Base-by-base conservation (phyloP, 2,888 invertebrate species). In the Xylocampa areola region DNA sequence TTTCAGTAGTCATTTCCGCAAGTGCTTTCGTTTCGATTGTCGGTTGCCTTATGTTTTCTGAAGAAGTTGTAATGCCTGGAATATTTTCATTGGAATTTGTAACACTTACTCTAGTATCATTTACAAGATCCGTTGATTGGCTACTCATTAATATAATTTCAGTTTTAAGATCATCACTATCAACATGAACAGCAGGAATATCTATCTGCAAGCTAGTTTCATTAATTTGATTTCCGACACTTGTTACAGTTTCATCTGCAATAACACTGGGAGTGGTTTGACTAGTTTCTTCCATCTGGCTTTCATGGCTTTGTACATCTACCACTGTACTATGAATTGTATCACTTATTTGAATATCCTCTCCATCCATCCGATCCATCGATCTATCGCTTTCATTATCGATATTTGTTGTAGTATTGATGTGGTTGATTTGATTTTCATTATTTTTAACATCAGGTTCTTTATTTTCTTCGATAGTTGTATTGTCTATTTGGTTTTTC, bases 111-210 rank as follows among this genome's bases (percentile, higher is more conserved):
- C 36, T 55, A 2, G 40, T 30, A 3, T 58, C 44, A 27, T 49
- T 45, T n/a, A 29, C 11, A 7, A 48, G 13, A 8, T 60, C 55
- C 1, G 67, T 45, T n/a, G 57, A 13, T 47, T 63, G 61, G 35
- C 51, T 68, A 35, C 69, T 68, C 62, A 68, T 68, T 14, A 72
- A 8, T 11, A 64, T 57, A 13, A 67, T 67, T 41, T 76, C 76
- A 37, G 69, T 74, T 76, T 74, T 76, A 2, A 61, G 62, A 47
- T 65, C 52, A 0, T 40, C 43, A 11, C 48, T 73, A 21, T 71
- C 61, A 41, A 51, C 47, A 8, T 40, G 21, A 21, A 16, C 29
- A 45, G 43, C 19, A 32, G 76, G 65, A 8, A 71, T 53, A 36
- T 73, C 68, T 11, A 71, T 68, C 66, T 45, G 68, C 58, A 50